Evolutionary conservation across 2,888 invertebrate species (phyloP), one percentile per base, ranked within the genome.

Genomic region (Endomychus coccineus): DNA sequence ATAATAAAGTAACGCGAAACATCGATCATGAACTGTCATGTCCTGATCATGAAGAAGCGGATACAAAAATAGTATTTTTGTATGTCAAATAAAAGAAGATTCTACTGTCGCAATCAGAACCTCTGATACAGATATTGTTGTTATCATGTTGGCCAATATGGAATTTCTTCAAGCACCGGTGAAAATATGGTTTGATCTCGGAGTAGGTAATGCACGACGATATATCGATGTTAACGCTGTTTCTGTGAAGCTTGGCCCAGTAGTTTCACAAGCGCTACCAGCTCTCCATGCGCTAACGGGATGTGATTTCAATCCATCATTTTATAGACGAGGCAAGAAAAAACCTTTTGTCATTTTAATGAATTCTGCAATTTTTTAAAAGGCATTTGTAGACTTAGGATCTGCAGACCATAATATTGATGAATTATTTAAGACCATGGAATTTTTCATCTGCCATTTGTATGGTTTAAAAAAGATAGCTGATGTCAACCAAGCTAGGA

Each of bases 391-490:
- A 15, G 36, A 41, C 34, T 36, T 46, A 28, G 45, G 40, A 31
- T 13, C 42, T 19, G 28, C 32, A 16, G 35, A 33, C 15, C 21
- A 34, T 29, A 37, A 43, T 36, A 28, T 37, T 2, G 19, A 45
- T n/a, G 42, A 39, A 5, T 29, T 23, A 15, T 49, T 46, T 38
- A 17, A 27, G 31, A 42, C 31, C 19, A 23, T 46, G 15, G 23
- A 52, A 30, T 34, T 29, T 30, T 48, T 49, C 36, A 43, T 39
- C 27, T 55, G 52, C 40, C 47, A 44, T 16, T 41, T 54, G 40
- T 54, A 54, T 37, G 44, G 48, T 12, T 27, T 46, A 22, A 52
- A 48, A 44, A 51, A 52, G 38, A 11, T 46, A 35, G 34, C 27
- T 15, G 47, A 52, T 43, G 48, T 56, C 24, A 47, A 53, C 37